Evolutionary conservation across 2,113 vertebrate species (phyloP), one percentile per base, ranked within the genome.

Genomic region (Pangasianodon hypophthalmus): DNA sequence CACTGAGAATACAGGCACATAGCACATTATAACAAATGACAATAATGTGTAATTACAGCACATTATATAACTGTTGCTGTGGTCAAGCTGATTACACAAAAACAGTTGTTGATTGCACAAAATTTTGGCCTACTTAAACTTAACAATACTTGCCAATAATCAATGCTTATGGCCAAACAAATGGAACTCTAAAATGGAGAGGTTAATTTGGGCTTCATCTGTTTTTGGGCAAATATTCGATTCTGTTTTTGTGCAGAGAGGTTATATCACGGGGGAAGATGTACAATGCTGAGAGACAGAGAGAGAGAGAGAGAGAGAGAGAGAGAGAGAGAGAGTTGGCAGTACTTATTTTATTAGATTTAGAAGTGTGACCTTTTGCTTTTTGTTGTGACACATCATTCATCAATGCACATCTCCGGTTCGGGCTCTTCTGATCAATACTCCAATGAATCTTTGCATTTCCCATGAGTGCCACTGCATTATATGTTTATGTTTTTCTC

Each of bases 321-420:
- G 24, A 16, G 52, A 54, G 46, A 32, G n/a, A 32, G 37, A 62
- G 18, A 46, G 56, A 62, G 32, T 24, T 46, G 54, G 82, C 16
- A 24, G 37, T 48, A 58, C 54, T 90, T n/a, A 62, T 88, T 82
- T 88, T 41, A 79, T 83, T 83, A 86, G 87, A 86, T 84, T 84
- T 71, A 87, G 60, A 41, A 71, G 60, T 11, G 29, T 14, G 84
- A 86, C 88, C 83, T 89, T 37, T 92, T 69, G 84, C 24, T 88
- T 91, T 83, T 91, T 82, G 81, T 90, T 88, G 86, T 75, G 52
- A 82, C 69, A 85, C 89, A 84, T 67, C 84, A 87, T 73, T 60
- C 32, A 24, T 91, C 86, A 50, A 54, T 41, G 83, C 37, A 0
- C 82, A 88, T 88, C 56, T 84, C 73, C 80, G 75, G n/a, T 85